A percentile compares a stretch with the other conserved stretches of the same genome.
phyloP scores from a whole-genome alignment of 2,888 invertebrate genomes.

The Macropis europaea region DNA sequence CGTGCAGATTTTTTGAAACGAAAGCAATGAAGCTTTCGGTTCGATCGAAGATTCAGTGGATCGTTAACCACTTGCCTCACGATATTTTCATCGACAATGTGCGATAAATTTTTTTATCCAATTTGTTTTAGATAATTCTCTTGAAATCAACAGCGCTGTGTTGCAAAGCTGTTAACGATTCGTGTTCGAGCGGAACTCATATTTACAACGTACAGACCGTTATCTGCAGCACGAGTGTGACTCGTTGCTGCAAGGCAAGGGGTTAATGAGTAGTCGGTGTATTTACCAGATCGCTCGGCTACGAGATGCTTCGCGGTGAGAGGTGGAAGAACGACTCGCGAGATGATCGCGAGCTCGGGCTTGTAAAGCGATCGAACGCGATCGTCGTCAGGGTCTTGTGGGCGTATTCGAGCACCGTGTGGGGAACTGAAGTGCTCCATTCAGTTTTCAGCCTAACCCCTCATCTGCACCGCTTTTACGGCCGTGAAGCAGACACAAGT shows the following conservation, averaged over 20 bases:
- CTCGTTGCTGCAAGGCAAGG: too few relatives aligned
- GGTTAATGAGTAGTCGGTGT: conserved; percentile 33
- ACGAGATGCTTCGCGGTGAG: conserved; percentile 65
- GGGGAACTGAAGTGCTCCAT: conserved; percentile 36
- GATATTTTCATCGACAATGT: too few relatives aligned
- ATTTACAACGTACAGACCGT: too few relatives aligned
- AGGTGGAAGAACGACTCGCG: conserved; percentile 67
- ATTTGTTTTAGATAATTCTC: too few relatives aligned
- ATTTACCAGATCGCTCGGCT: conserved; percentile 64
- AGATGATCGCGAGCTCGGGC: conserved; percentile 49
- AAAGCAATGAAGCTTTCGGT: background rate
- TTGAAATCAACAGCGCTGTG: too few relatives aligned
- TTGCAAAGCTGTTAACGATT: too few relatives aligned
- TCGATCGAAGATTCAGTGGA: conserved; percentile 1
- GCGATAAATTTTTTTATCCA: too few relatives aligned
- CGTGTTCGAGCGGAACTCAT: too few relatives aligned
- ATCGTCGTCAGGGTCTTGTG: conserved; percentile 53
- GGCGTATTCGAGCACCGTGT: conserved; percentile 50
- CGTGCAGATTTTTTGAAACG: background rate
- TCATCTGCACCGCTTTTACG: conserved; percentile 9
- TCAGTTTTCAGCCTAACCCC: conserved; percentile 16
- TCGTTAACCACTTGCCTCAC: too few relatives aligned
- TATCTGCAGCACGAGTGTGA: too few relatives aligned
- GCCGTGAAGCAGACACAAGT: background rate
- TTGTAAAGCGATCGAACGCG: conserved; percentile 54